Base-by-base conservation (phyloP, 2,797 vertebrate genomes). In the Chiropotes sagulatus region DNA sequence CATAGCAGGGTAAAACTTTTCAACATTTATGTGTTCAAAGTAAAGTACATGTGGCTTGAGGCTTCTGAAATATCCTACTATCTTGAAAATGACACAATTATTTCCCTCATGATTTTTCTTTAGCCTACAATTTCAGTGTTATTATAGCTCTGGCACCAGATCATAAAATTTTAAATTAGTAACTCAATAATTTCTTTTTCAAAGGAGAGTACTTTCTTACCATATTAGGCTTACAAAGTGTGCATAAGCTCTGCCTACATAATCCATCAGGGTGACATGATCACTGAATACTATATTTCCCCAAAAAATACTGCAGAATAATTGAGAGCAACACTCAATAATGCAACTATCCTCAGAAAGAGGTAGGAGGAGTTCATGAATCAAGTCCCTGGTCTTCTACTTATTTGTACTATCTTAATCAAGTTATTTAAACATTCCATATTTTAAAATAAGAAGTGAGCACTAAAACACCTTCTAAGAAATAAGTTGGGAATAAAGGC, bases 101-200 rank as follows among this genome's bases (percentile, higher is more conserved):
- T 95, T 93, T 12, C 17, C 80, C 70, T 95, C 57, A 78, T 94
- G 75, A 80, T 75, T 89, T 96, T 93, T 83, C 54, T 72, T 91
- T 91, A 82, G 70, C n/a, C 76, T 76, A 79, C 90, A 73, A n/a
- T 83, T 95, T 92, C 80, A 91, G n/a, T 92, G 76, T 93, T 93
- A 81, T 92, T 92, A 92, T 61, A 94, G 39, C 73, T 96, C 48
- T 97, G 84, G 46, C 44, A 88, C 41, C 12, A 96, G 81, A 52
- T 93, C 80, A 93, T 92, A 96, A 57, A 94, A 78, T 85, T 93
- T 96, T 92, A 96, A 93, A 95, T 95, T 76, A 97, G n/a, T 78
- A 80, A 97, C 70, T 96, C 89, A 12, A 61, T 94, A 93, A 95
- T 92, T 95, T 90, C 44, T 82, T 93, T 64, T 92, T 93, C 54